Conservation (phyloP, 2,888 invertebrate species). For the Keiferia lycopersicella region DNA sequence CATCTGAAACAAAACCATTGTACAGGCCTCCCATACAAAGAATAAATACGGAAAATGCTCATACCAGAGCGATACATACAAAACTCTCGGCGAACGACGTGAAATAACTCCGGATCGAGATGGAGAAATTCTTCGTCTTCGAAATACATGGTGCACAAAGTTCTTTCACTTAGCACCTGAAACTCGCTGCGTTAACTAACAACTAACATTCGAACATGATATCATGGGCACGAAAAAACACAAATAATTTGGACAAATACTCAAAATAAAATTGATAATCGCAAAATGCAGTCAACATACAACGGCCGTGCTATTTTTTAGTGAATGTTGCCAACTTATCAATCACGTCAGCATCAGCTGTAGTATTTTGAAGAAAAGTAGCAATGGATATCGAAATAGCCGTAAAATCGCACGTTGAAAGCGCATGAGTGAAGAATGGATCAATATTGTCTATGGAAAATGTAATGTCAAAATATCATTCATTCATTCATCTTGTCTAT, state of each 20-base stretch:
- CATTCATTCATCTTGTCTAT: slow-evolving; percentile 22
- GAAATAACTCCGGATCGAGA: slow-evolving; percentile 55
- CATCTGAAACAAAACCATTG: slow-evolving; percentile 51
- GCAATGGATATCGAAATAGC: too few relatives aligned
- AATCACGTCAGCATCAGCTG: slow-evolving; percentile 6
- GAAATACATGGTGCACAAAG: slow-evolving; percentile 62
- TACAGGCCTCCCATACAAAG: slow-evolving; percentile 21
- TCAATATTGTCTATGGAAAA: slow-evolving; percentile 6
- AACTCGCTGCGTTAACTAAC: slow-evolving; percentile 37
- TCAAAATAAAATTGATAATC: slow-evolving; percentile 63
- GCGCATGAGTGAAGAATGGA: not conserved
- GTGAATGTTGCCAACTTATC: slow-evolving; percentile 35
- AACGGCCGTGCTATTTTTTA: slow-evolving; percentile 62
- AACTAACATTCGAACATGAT: slow-evolving; percentile 50
- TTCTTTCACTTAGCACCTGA: slow-evolving; percentile 39
- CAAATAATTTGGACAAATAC: slow-evolving; percentile 65
- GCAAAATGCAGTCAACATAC: slow-evolving; percentile 69
- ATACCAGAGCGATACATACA: slow-evolving; percentile 50
- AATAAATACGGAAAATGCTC: slow-evolving; percentile 9
- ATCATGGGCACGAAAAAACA: slow-evolving; percentile 44
- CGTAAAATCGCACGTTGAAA: not conserved
- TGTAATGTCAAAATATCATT: slow-evolving; percentile 2
- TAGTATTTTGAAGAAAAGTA: not conserved
- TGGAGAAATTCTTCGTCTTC: slow-evolving; percentile 57
- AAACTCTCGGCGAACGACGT: slow-evolving; percentile 62